Conservation (phyloP, 2,888 invertebrate species). For the Caradrina clavipalpis region DNA sequence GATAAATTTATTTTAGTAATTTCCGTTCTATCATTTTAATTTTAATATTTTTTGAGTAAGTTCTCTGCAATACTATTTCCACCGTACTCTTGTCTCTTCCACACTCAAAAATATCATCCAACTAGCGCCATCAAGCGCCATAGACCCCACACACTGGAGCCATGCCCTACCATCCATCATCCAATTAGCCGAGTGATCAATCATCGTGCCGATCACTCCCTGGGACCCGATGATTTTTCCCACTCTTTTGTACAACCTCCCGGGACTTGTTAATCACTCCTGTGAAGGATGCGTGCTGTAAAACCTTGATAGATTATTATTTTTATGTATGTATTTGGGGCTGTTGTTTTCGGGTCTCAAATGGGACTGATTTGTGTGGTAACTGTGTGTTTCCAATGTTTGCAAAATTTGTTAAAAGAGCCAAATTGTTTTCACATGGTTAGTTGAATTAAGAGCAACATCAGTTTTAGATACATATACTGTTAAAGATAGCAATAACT, state of each 20-base stretch:
- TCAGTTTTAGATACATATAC: accelerated
- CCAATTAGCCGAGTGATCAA: conserved; percentile 94
- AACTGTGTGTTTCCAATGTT: neutral
- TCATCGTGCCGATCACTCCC: conserved; percentile 92
- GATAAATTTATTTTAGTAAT: neutral
- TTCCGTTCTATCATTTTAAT: neutral
- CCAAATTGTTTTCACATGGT: neutral
- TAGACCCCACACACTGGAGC: conserved; percentile 45
- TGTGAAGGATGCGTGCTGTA: conserved; percentile 72
- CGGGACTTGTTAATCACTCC: conserved; percentile 88
- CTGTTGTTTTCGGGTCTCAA: conserved; percentile 23
- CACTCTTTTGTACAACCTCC: conserved; percentile 78
- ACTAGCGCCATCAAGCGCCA: conserved; percentile 12
- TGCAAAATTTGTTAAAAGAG: neutral
- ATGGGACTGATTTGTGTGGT: neutral
- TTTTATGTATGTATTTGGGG: conserved; percentile 43
- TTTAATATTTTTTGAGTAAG: neutral
- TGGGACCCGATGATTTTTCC: conserved; percentile 86
- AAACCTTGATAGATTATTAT: conserved; percentile 68
- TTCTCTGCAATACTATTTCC: neutral
- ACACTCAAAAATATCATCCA: conserved; percentile 5
- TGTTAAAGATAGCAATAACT: neutral
- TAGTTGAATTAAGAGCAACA: neutral
- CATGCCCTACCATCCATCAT: conserved; percentile 92
- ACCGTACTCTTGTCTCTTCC: neutral